phyloP scores from a whole-genome alignment of 37 sponge, comb jelly and placozoan genomes.

The Chondrilla cf. caribensis region DNA sequence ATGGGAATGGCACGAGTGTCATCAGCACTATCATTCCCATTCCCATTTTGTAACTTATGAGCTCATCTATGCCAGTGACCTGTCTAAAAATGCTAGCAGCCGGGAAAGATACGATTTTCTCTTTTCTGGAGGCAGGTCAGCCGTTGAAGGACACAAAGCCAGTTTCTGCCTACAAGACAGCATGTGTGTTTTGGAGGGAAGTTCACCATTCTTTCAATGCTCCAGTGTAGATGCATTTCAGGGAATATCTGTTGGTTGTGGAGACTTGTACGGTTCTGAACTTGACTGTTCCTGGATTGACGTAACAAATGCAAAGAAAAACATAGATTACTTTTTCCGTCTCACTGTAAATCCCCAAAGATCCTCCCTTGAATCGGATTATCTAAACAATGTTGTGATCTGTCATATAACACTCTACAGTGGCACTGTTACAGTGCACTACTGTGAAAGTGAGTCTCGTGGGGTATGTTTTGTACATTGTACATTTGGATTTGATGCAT shows the following conservation, averaged over 20 bases:
- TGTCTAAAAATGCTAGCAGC: too few species aligned
- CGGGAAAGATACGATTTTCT: too few species aligned
- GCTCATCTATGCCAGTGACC: neutral
- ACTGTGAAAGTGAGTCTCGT: neutral
- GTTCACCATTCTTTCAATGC: neutral
- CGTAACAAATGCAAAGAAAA: constrained; percentile 19
- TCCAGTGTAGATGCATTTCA: constrained; percentile 9
- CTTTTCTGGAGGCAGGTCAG: constrained; percentile 18
- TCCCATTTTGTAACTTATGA: constrained; percentile 48
- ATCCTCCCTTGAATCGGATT: constrained; percentile 37
- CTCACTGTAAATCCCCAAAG: constrained; percentile 39
- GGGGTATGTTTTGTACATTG: neutral
- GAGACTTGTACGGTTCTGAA: constrained; percentile 40
- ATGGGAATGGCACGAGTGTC: constrained; percentile 71
- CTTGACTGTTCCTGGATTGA: constrained; percentile 78
- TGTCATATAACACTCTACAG: constrained; percentile 21
- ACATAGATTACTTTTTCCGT: constrained; percentile 28
- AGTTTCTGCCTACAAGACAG: constrained; percentile 72
- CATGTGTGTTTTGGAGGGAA: neutral
- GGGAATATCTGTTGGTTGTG: constrained; percentile 66
- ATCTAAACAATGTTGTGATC: constrained; percentile 47
- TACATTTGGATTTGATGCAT: too few species aligned
- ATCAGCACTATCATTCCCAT: constrained; percentile 70
- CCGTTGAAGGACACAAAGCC: constrained; percentile 69
- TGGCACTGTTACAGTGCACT: neutral